These are phyloP conservation scores for Diachrysia chrysitis DNA, from an alignment of 2,888 invertebrate species.

Conservation along the genomic window DNA sequence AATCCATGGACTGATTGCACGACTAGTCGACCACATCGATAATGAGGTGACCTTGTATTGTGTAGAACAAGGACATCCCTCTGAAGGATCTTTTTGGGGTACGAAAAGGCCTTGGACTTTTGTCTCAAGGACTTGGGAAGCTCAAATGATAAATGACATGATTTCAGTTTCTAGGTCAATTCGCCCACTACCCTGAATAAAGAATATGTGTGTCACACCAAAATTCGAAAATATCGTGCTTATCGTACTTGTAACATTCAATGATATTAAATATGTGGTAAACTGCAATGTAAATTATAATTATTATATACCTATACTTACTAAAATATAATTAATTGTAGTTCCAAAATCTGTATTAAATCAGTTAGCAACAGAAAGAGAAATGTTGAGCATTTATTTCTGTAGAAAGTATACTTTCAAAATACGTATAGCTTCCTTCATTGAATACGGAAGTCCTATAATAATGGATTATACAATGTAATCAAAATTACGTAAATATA, in stretches of 20 bases:
- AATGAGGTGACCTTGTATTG: slow-evolving; percentile 76
- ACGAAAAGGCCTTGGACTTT: slow-evolving; percentile 78
- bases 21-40: slow-evolving; percentile 65
- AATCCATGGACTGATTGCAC: slow-evolving; percentile 69
- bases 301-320: not conserved
- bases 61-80: slow-evolving; percentile 68
- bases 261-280: not conserved
- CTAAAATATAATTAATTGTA: not conserved
- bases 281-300: not conserved
- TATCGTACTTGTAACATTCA: slow-evolving; percentile 26
- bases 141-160: slow-evolving; percentile 81
- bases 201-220: slow-evolving; percentile 64
- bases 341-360: not conserved
- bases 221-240: slow-evolving; percentile 41
- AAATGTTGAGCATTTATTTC: not conserved
- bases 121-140: slow-evolving; percentile 77
- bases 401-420: slow-evolving; percentile 2
- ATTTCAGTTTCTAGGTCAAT: slow-evolving; percentile 79
- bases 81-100: slow-evolving; percentile 81
- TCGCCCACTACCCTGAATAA: slow-evolving; percentile 76
- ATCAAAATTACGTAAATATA: slow-evolving; percentile 1
- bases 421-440: slow-evolving; percentile 2
- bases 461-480: slow-evolving; percentile 4
- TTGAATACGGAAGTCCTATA: slow-evolving; percentile 3
- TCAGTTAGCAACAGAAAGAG: not conserved